These are phyloP conservation scores for Drosophila mojavensis DNA, from an alignment of 1,140 invertebrate species.

Conservation along the genomic window DNA sequence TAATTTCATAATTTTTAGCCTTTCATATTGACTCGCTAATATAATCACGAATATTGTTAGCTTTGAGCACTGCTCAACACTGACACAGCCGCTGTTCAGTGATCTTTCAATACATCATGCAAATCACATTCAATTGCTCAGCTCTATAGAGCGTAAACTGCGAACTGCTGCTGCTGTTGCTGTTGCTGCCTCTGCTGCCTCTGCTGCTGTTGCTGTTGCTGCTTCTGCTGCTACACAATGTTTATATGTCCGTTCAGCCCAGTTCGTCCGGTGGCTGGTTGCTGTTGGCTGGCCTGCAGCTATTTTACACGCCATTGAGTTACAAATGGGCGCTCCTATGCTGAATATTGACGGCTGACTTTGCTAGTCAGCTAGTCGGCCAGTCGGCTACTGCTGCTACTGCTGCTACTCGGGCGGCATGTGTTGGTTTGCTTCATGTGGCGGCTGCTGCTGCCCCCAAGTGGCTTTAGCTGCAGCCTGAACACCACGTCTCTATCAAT, in stretches of 20 bases:
- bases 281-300: slow-evolving; percentile 67
- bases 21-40: too few relatives aligned
- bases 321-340: slow-evolving; percentile 59
- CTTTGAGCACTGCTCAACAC: background rate
- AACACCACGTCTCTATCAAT: slow-evolving; percentile 54
- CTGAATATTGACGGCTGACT: slow-evolving; percentile 29
- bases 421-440: slow-evolving; percentile 39
- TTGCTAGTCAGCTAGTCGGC: slow-evolving; percentile 34
- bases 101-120: background rate
- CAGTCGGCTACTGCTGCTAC: slow-evolving; percentile 24
- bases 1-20: too few relatives aligned
- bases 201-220: slow-evolving; percentile 19
- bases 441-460: background rate
- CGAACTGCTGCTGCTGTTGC: slow-evolving; percentile 9
- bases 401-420: slow-evolving; percentile 46
- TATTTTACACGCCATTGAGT: slow-evolving; percentile 80
- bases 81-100: background rate
- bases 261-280: slow-evolving; percentile 34
- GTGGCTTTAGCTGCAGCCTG: slow-evolving; percentile 4
- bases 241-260: slow-evolving; percentile 41
- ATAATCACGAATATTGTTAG: too few relatives aligned
- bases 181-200: too few relatives aligned
- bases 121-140: slow-evolving; percentile 37
- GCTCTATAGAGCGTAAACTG: slow-evolving; percentile 43
- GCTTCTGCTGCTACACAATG: slow-evolving; percentile 16